These are phyloP conservation scores for Neodiprion virginianus DNA, from an alignment of 1,140 invertebrate genomes.

Conservation along the genomic window DNA sequence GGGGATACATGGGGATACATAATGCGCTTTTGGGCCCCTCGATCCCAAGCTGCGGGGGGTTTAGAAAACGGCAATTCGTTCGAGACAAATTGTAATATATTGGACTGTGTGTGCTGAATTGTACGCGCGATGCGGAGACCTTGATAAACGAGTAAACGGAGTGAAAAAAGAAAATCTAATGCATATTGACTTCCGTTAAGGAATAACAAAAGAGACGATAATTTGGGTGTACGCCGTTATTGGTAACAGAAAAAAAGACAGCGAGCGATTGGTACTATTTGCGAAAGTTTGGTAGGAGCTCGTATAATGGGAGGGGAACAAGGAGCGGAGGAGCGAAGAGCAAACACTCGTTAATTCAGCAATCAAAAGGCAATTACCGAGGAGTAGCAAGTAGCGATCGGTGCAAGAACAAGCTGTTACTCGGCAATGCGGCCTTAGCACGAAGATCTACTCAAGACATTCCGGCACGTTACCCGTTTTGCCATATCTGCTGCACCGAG, in stretches of 20 bases:
- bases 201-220: too few relatives aligned
- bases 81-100: constrained; percentile 61
- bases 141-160: too few relatives aligned
- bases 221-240: too few relatives aligned
- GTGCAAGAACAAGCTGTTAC: constrained; percentile 38
- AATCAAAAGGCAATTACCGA: constrained; percentile 46
- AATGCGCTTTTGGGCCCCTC: constrained; percentile 40
- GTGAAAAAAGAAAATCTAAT: too few relatives aligned
- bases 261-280: too few relatives aligned
- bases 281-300: not conserved
- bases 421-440: constrained; percentile 37
- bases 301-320: not conserved
- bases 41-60: constrained; percentile 42
- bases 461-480: constrained; percentile 37
- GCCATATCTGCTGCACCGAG: constrained; percentile 10
- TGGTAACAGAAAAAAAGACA: not conserved
- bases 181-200: too few relatives aligned
- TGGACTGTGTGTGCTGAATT: constrained; percentile 45
- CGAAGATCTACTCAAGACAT: constrained; percentile 39
- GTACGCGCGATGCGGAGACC: constrained; percentile 26
- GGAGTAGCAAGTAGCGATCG: constrained; percentile 41
- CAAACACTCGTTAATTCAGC: constrained; percentile 52
- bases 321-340: not conserved
- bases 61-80: constrained; percentile 41
- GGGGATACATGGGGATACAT: constrained; percentile 34